Conservation (phyloP, 2,797 vertebrate genomes). For the Bucorvus abyssinicus region DNA sequence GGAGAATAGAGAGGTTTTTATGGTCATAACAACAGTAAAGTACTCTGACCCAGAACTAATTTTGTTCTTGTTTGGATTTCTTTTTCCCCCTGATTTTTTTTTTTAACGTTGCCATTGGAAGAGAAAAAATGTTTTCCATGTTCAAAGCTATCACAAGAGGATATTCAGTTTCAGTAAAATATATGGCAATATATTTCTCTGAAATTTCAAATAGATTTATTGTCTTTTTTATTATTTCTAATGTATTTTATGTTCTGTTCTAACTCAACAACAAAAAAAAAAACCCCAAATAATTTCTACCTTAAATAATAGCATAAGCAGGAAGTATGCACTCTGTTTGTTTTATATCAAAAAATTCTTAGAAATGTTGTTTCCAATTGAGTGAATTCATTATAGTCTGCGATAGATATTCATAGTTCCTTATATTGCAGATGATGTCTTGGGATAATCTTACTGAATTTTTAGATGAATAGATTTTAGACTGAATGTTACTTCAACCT, state of each 20-base stretch:
- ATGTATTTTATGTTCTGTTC: background rate
- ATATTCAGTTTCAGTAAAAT: background rate
- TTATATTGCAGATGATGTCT: background rate
- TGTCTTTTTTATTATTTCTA: background rate
- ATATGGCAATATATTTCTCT: background rate
- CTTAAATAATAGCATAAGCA: background rate
- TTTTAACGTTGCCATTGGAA: background rate
- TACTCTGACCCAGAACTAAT: background rate
- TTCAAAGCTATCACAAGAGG: background rate
- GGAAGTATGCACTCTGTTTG: background rate
- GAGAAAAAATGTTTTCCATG: background rate
- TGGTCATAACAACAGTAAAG: background rate
- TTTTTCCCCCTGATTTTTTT: rapidly evolving
- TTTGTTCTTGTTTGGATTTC: background rate
- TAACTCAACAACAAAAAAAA: background rate
- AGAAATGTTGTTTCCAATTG: background rate
- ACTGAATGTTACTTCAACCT: background rate
- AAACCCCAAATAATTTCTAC: background rate
- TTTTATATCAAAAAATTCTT: background rate
- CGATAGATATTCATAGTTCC: background rate
- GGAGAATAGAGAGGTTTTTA: background rate
- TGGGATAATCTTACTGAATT: background rate
- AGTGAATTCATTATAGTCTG: background rate
- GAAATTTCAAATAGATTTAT: conserved; percentile 14
- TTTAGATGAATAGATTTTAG: background rate